Evolutionary conservation across 2,113 vertebrate genomes (phyloP).

Genomic region (Spermophilus dauricus): DNA sequence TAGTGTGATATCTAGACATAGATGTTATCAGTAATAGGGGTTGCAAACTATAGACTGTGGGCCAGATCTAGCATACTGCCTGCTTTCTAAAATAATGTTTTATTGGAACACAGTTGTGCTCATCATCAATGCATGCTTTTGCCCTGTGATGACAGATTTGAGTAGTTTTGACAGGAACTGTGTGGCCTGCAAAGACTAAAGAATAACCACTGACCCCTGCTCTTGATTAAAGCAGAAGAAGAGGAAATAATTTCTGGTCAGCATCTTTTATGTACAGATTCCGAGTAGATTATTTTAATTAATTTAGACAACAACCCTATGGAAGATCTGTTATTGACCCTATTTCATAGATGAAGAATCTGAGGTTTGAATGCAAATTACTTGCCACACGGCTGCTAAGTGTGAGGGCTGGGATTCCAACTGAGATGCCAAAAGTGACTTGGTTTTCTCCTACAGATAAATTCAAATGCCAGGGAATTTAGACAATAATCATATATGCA

Average conservation of each 20-base stretch:
- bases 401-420: slow-evolving; percentile 2
- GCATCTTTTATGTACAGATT: not conserved
- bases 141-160: not conserved
- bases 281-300: not conserved
- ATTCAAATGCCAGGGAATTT: not conserved
- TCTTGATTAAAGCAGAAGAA: not conserved
- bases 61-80: not conserved
- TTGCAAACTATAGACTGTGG: not conserved
- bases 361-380: not conserved
- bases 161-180: not conserved
- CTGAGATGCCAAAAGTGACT: not conserved
- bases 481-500: not conserved
- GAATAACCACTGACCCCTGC: not conserved
- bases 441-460: slow-evolving; percentile 14
- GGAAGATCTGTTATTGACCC: not conserved
- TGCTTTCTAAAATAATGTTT: slow-evolving; percentile 15
- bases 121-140: not conserved
- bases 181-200: not conserved
- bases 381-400: not conserved
- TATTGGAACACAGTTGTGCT: not conserved
- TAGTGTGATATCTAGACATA: not conserved
- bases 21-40: not conserved
- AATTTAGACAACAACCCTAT: not conserved
- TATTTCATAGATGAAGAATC: not conserved
- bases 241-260: not conserved